Evolutionary conservation across 2,888 invertebrate genomes (phyloP), one percentile per base, ranked within the genome.

Genomic region (Lasioglossum malachurum): DNA sequence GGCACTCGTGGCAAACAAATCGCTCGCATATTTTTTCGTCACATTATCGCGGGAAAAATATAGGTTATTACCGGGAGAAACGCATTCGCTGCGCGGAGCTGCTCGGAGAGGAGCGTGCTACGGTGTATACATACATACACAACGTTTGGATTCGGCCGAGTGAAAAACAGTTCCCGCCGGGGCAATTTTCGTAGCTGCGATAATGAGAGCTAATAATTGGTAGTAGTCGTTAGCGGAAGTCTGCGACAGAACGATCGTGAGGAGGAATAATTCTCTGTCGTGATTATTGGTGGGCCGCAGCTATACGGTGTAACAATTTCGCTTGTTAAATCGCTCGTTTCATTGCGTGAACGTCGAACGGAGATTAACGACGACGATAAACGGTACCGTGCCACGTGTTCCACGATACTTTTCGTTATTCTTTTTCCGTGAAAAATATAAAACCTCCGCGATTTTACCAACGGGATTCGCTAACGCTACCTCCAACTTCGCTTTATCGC

Each of bases 181-280:
- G 74, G 84, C 81, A 84, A 90, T 90, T 90, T 86, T 89, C 90
- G 80, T 75, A 81, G 84, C 75, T n/a, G 77, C 71, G 88, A 86
- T 91, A 90, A 91, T 82, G 83, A 86, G 75, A 88, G 86, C 80
- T 89, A 89, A 90, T 84, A 86, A 90, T 89, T 84, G 83, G 78
- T 79, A 69, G 78, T 83, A 87, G 83, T 87, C 84, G 84, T 90
- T 88, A 85, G 87, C 84, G 87, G 84, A 87, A 87, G 78, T 82
- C 76, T 82, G 89, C 81, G 81, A 89, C 80, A 67, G 83, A 78
- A 64, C 67, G 75, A 80, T 88, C 84, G 81, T 71, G 80, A 74
- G 57, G 71, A 86, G 81, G 83, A 75, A 78, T 87, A 90, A 87
- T 89, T 83, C 78, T 75, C 82, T 69, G 75, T n/a, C 38, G 73